phyloP scores from a whole-genome alignment of 2,797 vertebrate species.

The Crax fasciolata region DNA sequence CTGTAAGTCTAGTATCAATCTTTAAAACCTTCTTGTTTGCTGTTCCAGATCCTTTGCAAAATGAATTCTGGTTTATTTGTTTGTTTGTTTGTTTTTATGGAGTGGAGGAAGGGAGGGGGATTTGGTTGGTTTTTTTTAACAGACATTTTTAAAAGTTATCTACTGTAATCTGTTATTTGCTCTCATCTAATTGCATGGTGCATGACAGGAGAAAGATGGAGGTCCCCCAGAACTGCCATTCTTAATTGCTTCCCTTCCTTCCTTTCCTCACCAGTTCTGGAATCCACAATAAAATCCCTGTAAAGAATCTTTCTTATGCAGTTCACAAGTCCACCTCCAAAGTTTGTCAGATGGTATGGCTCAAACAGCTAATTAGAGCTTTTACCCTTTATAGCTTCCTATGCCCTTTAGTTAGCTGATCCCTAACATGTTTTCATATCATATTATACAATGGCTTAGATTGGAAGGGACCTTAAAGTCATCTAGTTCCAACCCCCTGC shows the following conservation, averaged over 20 bases:
- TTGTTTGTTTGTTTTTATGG: background rate
- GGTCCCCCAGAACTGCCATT: background rate
- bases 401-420: background rate
- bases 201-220: background rate
- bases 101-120: too few relatives aligned
- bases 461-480: too few relatives aligned
- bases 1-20: background rate
- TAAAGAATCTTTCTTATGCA: background rate
- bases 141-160: background rate
- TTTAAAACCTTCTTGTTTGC: background rate
- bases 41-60: background rate
- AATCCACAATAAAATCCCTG: background rate
- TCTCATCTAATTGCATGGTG: constrained; percentile 5
- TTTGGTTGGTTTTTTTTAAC: background rate
- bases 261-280: background rate
- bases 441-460: too few relatives aligned
- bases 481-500: too few relatives aligned
- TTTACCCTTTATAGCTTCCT: background rate
- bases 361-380: constrained; percentile 41
- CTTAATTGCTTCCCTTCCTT: background rate
- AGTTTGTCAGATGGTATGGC: constrained; percentile 4
- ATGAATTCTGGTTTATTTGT: background rate
- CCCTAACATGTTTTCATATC: background rate
- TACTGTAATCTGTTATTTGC: background rate
- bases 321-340: background rate